Evolutionary conservation across 1,140 invertebrate genomes (phyloP).

Genomic region (Atta colombica): DNA sequence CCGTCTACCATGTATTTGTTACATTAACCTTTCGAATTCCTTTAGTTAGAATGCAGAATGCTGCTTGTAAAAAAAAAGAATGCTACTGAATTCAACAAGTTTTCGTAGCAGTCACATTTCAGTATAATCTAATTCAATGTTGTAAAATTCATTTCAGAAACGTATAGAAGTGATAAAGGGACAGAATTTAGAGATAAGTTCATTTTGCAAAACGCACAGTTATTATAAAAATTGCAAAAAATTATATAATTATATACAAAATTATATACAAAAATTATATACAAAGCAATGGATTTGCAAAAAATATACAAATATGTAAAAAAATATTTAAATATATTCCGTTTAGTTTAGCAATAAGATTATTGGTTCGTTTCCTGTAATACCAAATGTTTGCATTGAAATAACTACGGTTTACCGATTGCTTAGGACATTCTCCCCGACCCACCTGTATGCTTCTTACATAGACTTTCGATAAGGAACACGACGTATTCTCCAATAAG

Average conservation of each 20-base stretch:
- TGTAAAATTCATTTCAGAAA: not conserved
- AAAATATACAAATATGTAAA: not conserved
- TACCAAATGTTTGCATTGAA: not conserved
- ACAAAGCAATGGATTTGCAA: not conserved
- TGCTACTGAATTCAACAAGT: constrained; percentile 54
- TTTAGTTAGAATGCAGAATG: not conserved
- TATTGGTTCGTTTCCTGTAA: not conserved
- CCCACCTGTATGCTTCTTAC: constrained; percentile 58
- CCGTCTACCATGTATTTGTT: not conserved
- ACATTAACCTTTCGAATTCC: not conserved
- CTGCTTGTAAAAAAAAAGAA: not conserved
- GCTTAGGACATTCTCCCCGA: constrained; percentile 10
- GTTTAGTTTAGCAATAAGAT: not conserved
- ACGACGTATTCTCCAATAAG: not conserved
- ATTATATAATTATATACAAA: not conserved
- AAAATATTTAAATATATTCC: not conserved
- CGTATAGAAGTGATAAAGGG: not conserved
- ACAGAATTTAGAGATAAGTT: not conserved
- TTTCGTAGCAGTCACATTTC: not conserved
- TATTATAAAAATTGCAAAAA: not conserved
- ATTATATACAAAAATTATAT: not conserved
- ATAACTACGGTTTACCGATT: not conserved
- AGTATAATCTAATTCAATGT: constrained; percentile 28
- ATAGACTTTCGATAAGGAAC: not conserved
- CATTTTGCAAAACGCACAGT: not conserved